Base-by-base conservation (phyloP, 23 tunicate species). In the Clavelina lepadiformis region DNA sequence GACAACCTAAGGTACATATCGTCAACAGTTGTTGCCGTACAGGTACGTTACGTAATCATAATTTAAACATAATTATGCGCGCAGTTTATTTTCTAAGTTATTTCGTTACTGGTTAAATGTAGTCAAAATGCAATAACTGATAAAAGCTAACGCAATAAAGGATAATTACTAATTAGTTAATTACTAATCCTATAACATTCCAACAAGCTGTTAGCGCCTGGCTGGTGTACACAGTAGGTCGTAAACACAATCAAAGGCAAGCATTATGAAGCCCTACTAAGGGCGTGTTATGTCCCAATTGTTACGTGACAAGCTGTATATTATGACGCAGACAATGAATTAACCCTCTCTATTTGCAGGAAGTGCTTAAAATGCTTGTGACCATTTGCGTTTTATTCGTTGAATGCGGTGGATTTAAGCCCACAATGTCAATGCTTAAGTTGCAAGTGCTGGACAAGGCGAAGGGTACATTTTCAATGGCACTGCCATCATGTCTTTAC, bases 21-120 rank as follows among this genome's bases (percentile, higher is more conserved):
- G 44, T 68, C 79, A 56, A 68, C 67, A 2, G 84, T 74, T 24
- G 76, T 78, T 23, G 84, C 84, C 18, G 2, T 69, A 6, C 84
- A 68, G 76, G 76, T 78, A 19, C 2, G 84, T 63, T 18, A 54
- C 60, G 7, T n/a, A 7, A 22, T 8, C 60, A 32, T 15, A 61
- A 15, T 61, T n/a, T n/a, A 61, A n/a, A 15, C n/a, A 19, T 31
- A 0, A 24, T 0, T 30, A 18, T 32, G 29, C 67, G 19, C 31
- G 0, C 19, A 32, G 29, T 37, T 19, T 24, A 38, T 28, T 65
- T 13, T 60, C 18, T 28, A 52, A 5, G 21, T 52, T 28, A 52
- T 52, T 20, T 19, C 28, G 21, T 52, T 52, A 19, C 49, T 41
- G 49, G n/a, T n/a, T n/a, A n/a, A n/a, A n/a, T n/a, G n/a, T n/a